Conservation (phyloP, 2,113 vertebrate species). For the Lepisosteus oculatus region DNA sequence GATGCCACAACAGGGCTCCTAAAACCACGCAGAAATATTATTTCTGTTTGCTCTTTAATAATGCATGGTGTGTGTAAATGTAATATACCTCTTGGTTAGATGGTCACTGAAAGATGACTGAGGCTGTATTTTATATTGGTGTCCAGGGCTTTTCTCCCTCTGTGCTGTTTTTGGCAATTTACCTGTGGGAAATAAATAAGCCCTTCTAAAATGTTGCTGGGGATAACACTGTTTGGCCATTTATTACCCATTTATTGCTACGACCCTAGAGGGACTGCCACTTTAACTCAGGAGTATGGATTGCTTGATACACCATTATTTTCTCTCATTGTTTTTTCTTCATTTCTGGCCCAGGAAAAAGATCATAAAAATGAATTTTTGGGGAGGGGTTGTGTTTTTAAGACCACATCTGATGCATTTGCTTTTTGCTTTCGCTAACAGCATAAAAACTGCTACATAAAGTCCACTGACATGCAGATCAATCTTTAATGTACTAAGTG, state of each 20-base stretch:
- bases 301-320: background rate
- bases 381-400: background rate
- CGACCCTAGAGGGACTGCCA: slow-evolving; percentile 1
- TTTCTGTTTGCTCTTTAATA: slow-evolving; percentile 17
- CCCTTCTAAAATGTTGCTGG: background rate
- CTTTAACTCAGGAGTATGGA: background rate
- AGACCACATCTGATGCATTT: background rate
- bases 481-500: slow-evolving; percentile 34
- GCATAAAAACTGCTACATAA: slow-evolving; percentile 11
- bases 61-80: slow-evolving; percentile 23
- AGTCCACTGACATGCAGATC: slow-evolving; percentile 23
- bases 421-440: slow-evolving; percentile 5
- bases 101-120: background rate
- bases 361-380: background rate
- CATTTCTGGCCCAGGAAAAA: background rate
- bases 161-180: background rate
- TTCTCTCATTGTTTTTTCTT: rapidly evolving
- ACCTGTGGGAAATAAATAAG: slow-evolving; percentile 5
- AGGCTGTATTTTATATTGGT: slow-evolving; percentile 7
- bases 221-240: background rate
- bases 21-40: slow-evolving; percentile 14
- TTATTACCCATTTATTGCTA: slow-evolving; percentile 1
- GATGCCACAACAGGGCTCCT: background rate
- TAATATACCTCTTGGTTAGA: slow-evolving; percentile 9
- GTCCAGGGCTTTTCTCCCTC: background rate